Conservation (phyloP, 2,888 invertebrate species). For the Ophraella communa region DNA sequence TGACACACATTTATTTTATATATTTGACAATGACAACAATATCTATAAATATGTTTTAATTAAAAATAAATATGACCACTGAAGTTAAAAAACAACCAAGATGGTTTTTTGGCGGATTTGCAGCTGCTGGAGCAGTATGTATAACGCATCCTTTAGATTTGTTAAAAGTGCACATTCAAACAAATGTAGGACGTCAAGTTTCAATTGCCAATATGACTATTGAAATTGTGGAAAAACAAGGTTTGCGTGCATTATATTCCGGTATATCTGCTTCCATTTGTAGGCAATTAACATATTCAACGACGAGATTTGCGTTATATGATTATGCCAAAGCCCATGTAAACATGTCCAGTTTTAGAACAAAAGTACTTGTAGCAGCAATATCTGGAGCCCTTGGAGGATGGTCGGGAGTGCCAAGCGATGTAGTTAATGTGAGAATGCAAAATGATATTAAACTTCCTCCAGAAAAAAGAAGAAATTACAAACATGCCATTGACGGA, state of each 20-base stretch:
- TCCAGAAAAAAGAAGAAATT: slow-evolving; percentile 84
- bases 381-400: slow-evolving; percentile 87
- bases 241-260: slow-evolving; percentile 86
- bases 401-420: slow-evolving; percentile 93
- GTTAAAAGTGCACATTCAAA: slow-evolving; percentile 54
- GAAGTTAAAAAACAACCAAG: not conserved
- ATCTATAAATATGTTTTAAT: too few species aligned
- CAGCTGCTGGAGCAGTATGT: not conserved
- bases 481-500: slow-evolving; percentile 95
- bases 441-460: slow-evolving; percentile 97
- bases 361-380: slow-evolving; percentile 79
- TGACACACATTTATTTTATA: too few species aligned
- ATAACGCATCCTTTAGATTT: slow-evolving; percentile 6
- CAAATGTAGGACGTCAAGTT: slow-evolving; percentile 87
- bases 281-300: slow-evolving; percentile 94
- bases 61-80: too few species aligned
- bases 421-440: slow-evolving; percentile 98
- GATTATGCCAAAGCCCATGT: slow-evolving; percentile 75
- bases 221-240: slow-evolving; percentile 85
- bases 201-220: slow-evolving; percentile 75
- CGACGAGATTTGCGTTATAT: slow-evolving; percentile 75
- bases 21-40: too few species aligned
- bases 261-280: slow-evolving; percentile 94
- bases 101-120: slow-evolving; percentile 1
- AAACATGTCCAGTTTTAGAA: slow-evolving; percentile 58